Conservation (phyloP, 2,113 vertebrate species). For the Gila orcuttii region DNA sequence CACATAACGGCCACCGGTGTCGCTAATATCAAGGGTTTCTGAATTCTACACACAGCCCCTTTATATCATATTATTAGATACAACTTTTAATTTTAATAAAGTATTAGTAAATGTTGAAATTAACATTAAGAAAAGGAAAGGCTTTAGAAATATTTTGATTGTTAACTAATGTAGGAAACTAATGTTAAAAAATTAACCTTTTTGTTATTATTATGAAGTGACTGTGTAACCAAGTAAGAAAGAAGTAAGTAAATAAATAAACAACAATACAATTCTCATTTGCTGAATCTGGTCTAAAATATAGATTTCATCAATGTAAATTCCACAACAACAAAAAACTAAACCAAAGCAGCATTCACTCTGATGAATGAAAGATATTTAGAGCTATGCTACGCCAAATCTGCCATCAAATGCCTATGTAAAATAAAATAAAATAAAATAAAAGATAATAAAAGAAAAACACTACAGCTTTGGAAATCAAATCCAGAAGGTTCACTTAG, state of each 20-base stretch:
- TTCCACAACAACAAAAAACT: neutral
- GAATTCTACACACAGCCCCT: too few relatives aligned
- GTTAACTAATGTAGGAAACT: too few relatives aligned
- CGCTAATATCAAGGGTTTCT: too few relatives aligned
- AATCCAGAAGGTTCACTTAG: slow-evolving; percentile 5
- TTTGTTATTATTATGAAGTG: too few relatives aligned
- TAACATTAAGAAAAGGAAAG: too few relatives aligned
- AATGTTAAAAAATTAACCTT: too few relatives aligned
- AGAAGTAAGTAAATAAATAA: neutral
- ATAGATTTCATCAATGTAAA: slow-evolving; percentile 4
- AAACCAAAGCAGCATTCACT: neutral
- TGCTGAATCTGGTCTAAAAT: neutral
- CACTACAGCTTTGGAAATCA: neutral
- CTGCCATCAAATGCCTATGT: neutral
- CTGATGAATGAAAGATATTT: neutral
- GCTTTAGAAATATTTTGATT: too few relatives aligned
- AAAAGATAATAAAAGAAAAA: neutral
- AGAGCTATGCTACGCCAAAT: neutral
- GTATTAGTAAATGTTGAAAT: too few relatives aligned
- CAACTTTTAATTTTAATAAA: too few relatives aligned
- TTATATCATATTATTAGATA: too few relatives aligned
- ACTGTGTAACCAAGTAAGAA: too few relatives aligned
- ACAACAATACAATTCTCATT: neutral
- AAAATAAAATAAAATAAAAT: neutral
- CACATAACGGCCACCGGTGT: too few relatives aligned